Evolutionary conservation across 2,797 vertebrate genomes (phyloP), one percentile per base, ranked within the genome.

Genomic region (Myoxocephalus aenaeus): DNA sequence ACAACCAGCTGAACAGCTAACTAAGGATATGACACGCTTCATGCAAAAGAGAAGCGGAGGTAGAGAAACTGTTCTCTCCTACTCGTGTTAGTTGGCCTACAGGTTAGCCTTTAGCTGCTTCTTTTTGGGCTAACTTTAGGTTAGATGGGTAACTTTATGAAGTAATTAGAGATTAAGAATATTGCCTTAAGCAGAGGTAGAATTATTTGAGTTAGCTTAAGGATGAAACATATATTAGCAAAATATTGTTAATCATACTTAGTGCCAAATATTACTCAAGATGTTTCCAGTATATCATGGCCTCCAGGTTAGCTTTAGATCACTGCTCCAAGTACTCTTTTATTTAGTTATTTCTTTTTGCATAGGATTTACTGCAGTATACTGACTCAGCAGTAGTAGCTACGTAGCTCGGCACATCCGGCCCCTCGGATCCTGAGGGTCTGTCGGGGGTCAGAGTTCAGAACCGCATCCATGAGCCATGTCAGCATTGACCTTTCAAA

Each of bases 381-480:
- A 73, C 82, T 70, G 86, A 90, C 79, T 90, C 83, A 91, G 80
- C 87, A 75, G 81, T 82, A 81, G 86, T 87, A 89, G 86, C 79
- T 40, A 86, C 72, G 87, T 88, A 92, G 89, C 87, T 73, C 78
- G 82, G 89, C 87, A 81, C 77, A 85, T 83, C 66, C 77, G 79
- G 53, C 82, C 81, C 71, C 81, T 76, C 7, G 44, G 85, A 84
- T 57, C 79, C 84, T 32, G 54, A 78, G 78, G 90, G 86, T 87
- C 86, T 29, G 65, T 56, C 22, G 40, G 40, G 40, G 82, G 80
- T 87, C 85, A 76, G 57, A 83, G 70, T 85, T 88, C 80, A 92
- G 84, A 91, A 85, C 88, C 86, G 90, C 92, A 90, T 93, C 90
- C 93, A 93, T 92, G 85, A 93, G 89, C 90, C 92, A 92, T 92